phyloP scores from a whole-genome alignment of 2,888 invertebrate genomes.

The Amorpha juglandis region DNA sequence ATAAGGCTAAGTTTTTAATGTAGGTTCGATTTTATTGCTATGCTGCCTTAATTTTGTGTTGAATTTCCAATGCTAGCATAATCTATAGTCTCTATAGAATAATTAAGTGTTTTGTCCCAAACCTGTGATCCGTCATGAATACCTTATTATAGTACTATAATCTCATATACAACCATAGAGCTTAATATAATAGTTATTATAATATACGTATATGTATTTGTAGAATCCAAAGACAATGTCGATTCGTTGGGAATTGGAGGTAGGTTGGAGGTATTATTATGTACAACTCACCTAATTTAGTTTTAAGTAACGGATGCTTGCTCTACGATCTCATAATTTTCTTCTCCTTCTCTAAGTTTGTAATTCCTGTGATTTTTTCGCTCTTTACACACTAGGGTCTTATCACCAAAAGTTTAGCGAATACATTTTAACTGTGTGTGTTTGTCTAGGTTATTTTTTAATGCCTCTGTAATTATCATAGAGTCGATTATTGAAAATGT shows the following conservation, averaged over 20 bases:
- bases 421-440: no score
- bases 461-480: no score
- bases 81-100: not conserved
- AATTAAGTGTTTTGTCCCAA: slow-evolving; percentile 17
- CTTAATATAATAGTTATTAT: slow-evolving; percentile 18
- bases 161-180: slow-evolving; percentile 13
- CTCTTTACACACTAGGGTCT: no score
- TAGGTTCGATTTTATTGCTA: not conserved
- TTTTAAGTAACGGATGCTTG: not conserved
- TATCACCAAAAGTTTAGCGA: no score
- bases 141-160: slow-evolving; percentile 6
- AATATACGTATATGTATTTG: not conserved
- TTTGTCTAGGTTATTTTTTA: no score
- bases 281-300: no score
- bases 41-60: not conserved
- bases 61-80: not conserved
- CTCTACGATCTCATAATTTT: not conserved
- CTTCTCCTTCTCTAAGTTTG: not conserved
- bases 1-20: not conserved
- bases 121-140: slow-evolving; percentile 23
- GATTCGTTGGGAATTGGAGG: not conserved
- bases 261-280: no score
- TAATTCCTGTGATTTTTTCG: no score
- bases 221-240: not conserved
- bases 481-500: no score